Base-by-base conservation (phyloP, 2,797 vertebrate species). In the Girardinus metallicus region DNA sequence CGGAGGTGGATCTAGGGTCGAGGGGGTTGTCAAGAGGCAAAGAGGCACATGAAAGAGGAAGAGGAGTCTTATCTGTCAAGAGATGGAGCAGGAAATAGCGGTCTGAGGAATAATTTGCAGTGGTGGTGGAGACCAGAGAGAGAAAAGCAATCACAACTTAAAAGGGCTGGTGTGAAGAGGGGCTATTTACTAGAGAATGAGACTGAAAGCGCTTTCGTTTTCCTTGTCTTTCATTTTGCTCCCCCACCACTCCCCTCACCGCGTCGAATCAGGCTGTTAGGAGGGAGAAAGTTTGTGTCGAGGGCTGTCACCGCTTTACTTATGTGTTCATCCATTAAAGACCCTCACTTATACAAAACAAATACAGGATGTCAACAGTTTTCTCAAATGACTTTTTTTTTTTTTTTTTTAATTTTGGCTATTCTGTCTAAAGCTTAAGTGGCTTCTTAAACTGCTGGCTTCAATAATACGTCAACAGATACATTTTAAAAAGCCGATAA, bases 101-200 rank as follows among this genome's bases (percentile, higher is more conserved):
- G 82, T 91, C 91, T 90, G 91, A 94, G 85, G 90, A 93, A 94
- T 93, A 84, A 93, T 93, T 94, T 92, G 89, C 53, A 21, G 87
- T 13, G 43, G 86, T 46, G 55, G 83, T 23, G 36, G 83, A 89
- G 87, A 90, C 90, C 81, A 78, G 81, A 83, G 89, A 82, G 88
- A 91, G 90, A 92, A 94, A 95, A 93, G 94, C 94, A 94, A 95
- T 95, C 94, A 93, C 86, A 85, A 85, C 79, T 90, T 95, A 91
- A 94, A 94, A 93, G 91, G 87, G 87, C 87, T 77, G 21, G 87
- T 86, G 90, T 92, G 90, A 88, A 94, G 92, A 94, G 88, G 88
- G 90, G 90, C 92, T 95, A 94, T 95, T 95, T 95, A 94, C 92
- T 82, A 73, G 83, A 92, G 90, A 94, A 94, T 91, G 92, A 95